These are phyloP conservation scores for Willisornis vidua DNA, from an alignment of 2,113 vertebrate genomes.

Conservation along the genomic window DNA sequence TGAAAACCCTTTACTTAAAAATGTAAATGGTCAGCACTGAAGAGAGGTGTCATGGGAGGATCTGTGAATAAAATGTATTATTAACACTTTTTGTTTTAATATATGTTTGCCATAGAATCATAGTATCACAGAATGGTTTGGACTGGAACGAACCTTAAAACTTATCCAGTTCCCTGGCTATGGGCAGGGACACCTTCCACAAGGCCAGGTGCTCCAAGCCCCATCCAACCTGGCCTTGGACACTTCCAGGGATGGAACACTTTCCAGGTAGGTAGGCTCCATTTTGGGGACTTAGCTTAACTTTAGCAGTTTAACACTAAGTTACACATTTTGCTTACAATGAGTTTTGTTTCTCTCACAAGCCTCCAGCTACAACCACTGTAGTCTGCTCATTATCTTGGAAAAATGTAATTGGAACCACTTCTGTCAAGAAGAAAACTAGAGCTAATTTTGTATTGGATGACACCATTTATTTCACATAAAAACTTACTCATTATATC, in stretches of 20 bases:
- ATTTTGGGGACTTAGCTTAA: neutral
- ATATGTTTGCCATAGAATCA: too few species aligned
- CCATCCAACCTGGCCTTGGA: neutral
- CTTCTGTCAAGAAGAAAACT: neutral
- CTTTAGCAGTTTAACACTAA: too few species aligned
- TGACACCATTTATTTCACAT: neutral
- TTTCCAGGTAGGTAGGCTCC: neutral
- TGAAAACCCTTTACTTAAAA: neutral
- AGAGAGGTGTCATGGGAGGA: neutral
- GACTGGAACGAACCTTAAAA: neutral
- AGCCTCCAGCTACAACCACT: neutral
- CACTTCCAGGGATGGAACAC: too few species aligned
- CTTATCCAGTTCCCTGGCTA: neutral
- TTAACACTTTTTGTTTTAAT: neutral
- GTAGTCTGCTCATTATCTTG: neutral
- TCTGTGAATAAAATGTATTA: neutral
- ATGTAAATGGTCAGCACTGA: neutral
- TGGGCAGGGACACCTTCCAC: neutral
- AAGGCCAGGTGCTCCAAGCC: neutral
- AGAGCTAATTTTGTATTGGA: neutral
- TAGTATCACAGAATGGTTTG: neutral
- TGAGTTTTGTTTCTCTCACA: neutral
- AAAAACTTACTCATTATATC: neutral
- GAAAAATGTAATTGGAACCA: neutral
- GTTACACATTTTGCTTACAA: neutral